Evolutionary conservation across 2,113 vertebrate genomes (phyloP), one percentile per base, ranked within the genome.

Genomic region (Mastomys coucha): DNA sequence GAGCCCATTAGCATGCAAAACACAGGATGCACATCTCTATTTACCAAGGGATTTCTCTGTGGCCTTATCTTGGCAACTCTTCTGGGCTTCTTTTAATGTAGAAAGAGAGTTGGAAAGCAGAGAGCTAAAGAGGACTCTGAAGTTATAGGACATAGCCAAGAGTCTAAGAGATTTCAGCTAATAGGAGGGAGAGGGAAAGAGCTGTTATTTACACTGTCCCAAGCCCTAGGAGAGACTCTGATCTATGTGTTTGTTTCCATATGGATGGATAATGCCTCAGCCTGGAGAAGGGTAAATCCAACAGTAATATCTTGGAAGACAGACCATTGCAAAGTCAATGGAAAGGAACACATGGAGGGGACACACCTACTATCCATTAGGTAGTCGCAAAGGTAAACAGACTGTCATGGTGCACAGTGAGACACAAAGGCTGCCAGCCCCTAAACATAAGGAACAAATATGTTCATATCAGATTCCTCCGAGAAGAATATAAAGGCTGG

Each of bases 21-120:
- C 2, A 22, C 45, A 26, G 31, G 53, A 45, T 4, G 19, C 31
- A 49, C 33, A 26, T n/a, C 72, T 92, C 78, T 96, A 49, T 60
- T 95, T 87, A 45, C 65, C 70, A 39, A 42, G 56, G 65, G 70
- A 60, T 85, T 96, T 92, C 95, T 87, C 14, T 70, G 73, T 70
- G 53, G 45, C 39, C 73, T 96, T 93, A 69, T 49, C 24, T 76
- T 81, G 82, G 24, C 89, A 56, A 53, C 26, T 17, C 42, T 95
- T 92, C 86, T 13, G 45, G 26, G 67, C 24, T 28, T n/a, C 45
- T 92, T 91, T 33, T 58, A 58, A 70, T 28, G 60, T 28, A 22
- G 31, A 92, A 91, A 89, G 73, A 49, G 82, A 85, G 53, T 45
- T 63, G 39, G 31, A 24, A 81, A 89, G 73, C 53, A 39, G 69